Evolutionary conservation across 2,888 invertebrate genomes (phyloP).

Genomic region (Autographa pulchrina): DNA sequence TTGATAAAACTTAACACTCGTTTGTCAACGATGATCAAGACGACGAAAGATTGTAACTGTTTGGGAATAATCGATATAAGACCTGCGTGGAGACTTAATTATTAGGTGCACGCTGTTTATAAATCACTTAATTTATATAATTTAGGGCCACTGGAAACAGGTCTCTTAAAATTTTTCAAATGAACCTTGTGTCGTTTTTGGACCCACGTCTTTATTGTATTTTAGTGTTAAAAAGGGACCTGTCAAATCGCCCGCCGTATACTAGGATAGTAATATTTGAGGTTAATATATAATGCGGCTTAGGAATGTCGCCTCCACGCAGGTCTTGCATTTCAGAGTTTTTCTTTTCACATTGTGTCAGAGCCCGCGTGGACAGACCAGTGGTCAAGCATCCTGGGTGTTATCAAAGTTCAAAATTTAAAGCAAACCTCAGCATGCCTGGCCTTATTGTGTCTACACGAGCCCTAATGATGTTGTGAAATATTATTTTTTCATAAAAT

Average conservation of each 20-base stretch:
- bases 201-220: constrained; percentile 40
- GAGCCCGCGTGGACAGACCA: constrained; percentile 30
- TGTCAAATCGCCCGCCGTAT: constrained; percentile 65
- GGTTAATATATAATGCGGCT: constrained; percentile 58
- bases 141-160: constrained; percentile 60
- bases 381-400: constrained; percentile 20
- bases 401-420: not conserved
- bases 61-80: constrained; percentile 50
- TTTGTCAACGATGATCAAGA: not conserved
- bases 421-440: constrained; percentile 12
- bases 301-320: constrained; percentile 70
- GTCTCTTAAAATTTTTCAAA: constrained; percentile 44
- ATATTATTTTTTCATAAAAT: constrained; percentile 71
- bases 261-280: constrained; percentile 62
- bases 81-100: constrained; percentile 76
- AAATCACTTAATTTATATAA: constrained; percentile 65
- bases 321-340: constrained; percentile 63
- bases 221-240: constrained; percentile 55
- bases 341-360: constrained; percentile 63
- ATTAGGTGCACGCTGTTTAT: constrained; percentile 69
- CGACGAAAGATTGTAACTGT: not conserved
- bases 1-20: not conserved
- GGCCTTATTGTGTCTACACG: constrained; percentile 24
- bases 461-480: constrained; percentile 63
- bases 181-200: constrained; percentile 27